Percentiles rank a stretch among this genome's conserved stretches.
These are phyloP conservation scores for Sorex fumeus DNA, from an alignment of 2,113 vertebrate genomes.

Conservation along the genomic window DNA sequence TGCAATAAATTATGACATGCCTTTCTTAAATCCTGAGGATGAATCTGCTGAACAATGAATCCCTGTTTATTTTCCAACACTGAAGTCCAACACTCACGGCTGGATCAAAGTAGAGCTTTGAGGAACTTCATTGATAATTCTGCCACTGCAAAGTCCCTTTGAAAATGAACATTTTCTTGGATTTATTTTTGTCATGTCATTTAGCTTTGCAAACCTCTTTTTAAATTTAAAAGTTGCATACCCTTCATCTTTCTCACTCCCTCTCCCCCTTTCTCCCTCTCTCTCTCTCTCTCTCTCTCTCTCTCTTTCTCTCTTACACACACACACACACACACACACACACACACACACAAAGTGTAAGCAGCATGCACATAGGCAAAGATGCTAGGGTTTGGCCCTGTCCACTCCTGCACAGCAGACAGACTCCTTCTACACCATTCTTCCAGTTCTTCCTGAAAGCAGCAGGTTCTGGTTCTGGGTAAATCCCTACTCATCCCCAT, in stretches of 20 bases:
- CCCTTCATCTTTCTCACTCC: background rate
- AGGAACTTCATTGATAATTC: background rate
- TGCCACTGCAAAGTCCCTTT: background rate
- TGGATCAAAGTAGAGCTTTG: background rate
- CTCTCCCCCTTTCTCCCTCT: no score
- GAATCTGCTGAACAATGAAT: background rate
- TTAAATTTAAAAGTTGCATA: conserved; percentile 5
- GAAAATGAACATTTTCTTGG: conserved; percentile 22
- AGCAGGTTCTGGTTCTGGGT: background rate
- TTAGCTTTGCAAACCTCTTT: background rate
- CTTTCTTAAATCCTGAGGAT: conserved; percentile 23
- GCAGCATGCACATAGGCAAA: background rate
- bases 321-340: background rate
- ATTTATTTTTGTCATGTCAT: background rate
- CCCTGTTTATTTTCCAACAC: background rate
- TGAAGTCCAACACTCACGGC: background rate
- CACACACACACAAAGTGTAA: no score
- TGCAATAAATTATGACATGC: background rate
- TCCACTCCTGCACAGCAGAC: background rate
- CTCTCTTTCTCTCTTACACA: no score
- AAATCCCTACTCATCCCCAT: background rate
- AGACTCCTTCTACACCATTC: background rate
- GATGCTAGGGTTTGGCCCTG: background rate
- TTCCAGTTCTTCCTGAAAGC: background rate
- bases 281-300: no score